These are phyloP conservation scores for Quadroppia sp. DNA, from an alignment of 2,888 invertebrate species.

Conservation along the genomic window DNA sequence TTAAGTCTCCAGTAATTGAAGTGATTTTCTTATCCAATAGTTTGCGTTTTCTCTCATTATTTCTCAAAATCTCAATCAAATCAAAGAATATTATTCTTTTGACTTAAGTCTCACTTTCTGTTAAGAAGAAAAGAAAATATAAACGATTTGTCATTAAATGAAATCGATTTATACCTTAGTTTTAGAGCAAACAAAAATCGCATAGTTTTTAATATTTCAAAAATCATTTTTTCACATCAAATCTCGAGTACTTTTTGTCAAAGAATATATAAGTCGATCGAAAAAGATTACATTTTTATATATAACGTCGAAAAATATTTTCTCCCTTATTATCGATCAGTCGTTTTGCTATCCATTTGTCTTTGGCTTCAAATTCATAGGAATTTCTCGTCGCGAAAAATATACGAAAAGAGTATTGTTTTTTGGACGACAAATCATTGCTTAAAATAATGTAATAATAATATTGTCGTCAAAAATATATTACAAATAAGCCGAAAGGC, in stretches of 20 bases:
- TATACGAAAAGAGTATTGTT: not conserved
- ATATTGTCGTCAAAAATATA: slow-evolving; percentile 25
- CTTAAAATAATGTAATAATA: slow-evolving; percentile 9
- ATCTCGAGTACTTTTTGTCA: too few species aligned
- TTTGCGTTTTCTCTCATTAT: not conserved
- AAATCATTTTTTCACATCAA: too few species aligned
- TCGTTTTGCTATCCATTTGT: not conserved
- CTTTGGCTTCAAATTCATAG: too few species aligned
- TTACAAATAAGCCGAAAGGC: slow-evolving; percentile 16
- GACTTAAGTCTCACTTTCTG: too few species aligned
- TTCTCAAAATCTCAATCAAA: not conserved
- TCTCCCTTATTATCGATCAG: not conserved
- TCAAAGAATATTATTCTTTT: too few species aligned
- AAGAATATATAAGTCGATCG: too few species aligned
- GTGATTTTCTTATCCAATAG: not conserved
- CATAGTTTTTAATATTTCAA: too few species aligned
- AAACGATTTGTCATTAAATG: not conserved
- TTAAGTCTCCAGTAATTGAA: not conserved
- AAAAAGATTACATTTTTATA: too few species aligned
- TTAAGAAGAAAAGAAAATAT: not conserved
- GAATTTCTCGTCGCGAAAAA: not conserved
- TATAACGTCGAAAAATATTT: too few species aligned
- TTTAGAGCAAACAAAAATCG: too few species aligned
- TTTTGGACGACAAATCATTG: not conserved
- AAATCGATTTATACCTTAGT: not conserved